Conservation (phyloP, 2,888 invertebrate species). For the Cyaniris semiargus region DNA sequence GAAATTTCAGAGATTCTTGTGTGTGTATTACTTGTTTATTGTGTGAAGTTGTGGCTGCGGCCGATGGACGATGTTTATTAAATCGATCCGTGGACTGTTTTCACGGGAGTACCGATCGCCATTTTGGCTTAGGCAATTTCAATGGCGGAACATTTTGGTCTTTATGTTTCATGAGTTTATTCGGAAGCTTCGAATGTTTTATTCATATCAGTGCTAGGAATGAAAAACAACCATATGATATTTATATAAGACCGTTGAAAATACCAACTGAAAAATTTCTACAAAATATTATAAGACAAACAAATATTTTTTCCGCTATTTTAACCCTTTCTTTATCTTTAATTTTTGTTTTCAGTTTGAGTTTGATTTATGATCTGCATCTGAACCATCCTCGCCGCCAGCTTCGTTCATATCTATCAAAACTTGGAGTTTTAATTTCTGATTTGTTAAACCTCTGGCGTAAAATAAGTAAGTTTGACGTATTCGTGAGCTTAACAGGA, state of each 20-base stretch:
- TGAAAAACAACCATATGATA: background rate
- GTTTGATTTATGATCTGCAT: conserved; percentile 2
- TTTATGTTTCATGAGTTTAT: conserved; percentile 7
- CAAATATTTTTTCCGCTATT: background rate
- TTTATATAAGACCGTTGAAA: background rate
- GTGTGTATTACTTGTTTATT: conserved; percentile 12
- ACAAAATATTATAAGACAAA: background rate
- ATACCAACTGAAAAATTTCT: background rate
- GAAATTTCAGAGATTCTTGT: conserved; percentile 30
- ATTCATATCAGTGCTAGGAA: background rate
- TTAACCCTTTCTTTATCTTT: background rate
- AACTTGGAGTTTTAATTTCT: background rate
- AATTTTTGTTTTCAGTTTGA: conserved; percentile 6
- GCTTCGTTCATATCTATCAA: background rate
- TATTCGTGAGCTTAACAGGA: background rate
- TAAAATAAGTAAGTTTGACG: background rate
- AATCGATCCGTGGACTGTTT: conserved; percentile 30
- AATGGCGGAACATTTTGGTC: background rate
- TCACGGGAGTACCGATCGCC: conserved; percentile 20
- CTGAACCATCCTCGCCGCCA: background rate
- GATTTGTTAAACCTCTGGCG: background rate
- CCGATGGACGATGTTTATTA: conserved; percentile 25
- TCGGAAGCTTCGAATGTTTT: background rate
- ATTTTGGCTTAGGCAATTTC: conserved; percentile 26
- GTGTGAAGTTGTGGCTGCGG: conserved; percentile 26